Base-by-base conservation (phyloP, 2,113 vertebrate species). In the Eulemur macaco region DNA sequence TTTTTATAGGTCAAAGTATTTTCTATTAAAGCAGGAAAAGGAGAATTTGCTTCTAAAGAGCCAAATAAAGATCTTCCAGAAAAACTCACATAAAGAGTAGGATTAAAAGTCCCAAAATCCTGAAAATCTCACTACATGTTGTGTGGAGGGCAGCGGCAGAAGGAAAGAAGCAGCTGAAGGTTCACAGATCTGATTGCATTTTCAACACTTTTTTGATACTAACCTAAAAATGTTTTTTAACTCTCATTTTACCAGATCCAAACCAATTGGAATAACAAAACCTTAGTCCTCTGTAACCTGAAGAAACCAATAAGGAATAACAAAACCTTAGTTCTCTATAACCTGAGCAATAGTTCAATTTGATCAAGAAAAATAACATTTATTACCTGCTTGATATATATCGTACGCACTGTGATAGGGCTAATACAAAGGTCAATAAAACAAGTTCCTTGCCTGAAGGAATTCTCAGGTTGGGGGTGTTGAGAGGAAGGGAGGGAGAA, bases 61-160 rank as follows among this genome's bases (percentile, higher is more conserved):
- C 23, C 60, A 96, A 90, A 86, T 17, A 81, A 95, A 73, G 73
- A 37, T 45, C 47, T 89, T 82, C 54, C 31, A 78, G 52, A 84
- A 92, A 97, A 95, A 63, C 45, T 56, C 45, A 23, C 25, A 34
- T 60, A 86, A 68, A 83, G 18, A 14, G 20, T 47, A 76, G 82
- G 50, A 94, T 60, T 73, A 74, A 60, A 92, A 92, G 81, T 78
- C 68, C 92, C n/a, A 39, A 92, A 74, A 74, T 50, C 42, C 63
- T 90, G 63, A 69, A 95, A 94, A 56, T 31, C 25, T 86, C 78
- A 64, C 31, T 56, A 91, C 71, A 74, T 45, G 21, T 58, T 88
- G 17, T 8, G 14, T 27, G 47, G 42, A 94, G 5, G 50, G 14
- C 39, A 45, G 42, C n/a, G 39, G 11, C 20, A 86, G 68, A 63